These are phyloP conservation scores for Congeria kusceri DNA, from an alignment of 2,888 invertebrate genomes.

Conservation along the genomic window DNA sequence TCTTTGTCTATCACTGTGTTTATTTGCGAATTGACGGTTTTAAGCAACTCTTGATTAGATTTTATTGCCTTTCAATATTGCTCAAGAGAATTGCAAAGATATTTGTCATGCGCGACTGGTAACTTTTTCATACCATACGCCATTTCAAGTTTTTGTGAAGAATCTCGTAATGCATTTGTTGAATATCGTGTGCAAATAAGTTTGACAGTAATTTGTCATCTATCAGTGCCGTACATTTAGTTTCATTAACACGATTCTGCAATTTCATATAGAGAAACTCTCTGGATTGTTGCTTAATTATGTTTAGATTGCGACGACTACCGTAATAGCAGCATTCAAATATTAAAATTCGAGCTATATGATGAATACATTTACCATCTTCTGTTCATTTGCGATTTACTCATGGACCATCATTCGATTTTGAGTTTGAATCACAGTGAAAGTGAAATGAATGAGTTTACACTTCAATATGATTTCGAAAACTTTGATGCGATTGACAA, in stretches of 20 bases:
- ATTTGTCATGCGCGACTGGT: constrained; percentile 16
- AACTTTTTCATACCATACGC: constrained; percentile 20
- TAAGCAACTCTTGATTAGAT: constrained; percentile 12
- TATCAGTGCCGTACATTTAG: constrained; percentile 27
- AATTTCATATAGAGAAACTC: constrained; percentile 18
- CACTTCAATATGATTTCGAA: too few relatives aligned
- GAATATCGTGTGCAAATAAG: constrained; percentile 23
- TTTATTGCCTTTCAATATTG: constrained; percentile 16
- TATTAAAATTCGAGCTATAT: too few relatives aligned
- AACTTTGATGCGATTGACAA: too few relatives aligned
- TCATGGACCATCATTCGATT: too few relatives aligned
- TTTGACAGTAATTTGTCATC: constrained; percentile 14
- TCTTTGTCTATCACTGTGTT: constrained; percentile 13
- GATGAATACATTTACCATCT: too few relatives aligned
- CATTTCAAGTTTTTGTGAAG: constrained; percentile 21
- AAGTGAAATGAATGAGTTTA: too few relatives aligned
- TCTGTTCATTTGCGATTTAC: too few relatives aligned
- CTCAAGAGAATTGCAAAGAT: not conserved
- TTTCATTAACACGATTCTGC: constrained; percentile 22
- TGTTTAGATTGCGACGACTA: not conserved
- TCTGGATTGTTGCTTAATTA: constrained; percentile 9
- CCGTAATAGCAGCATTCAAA: too few relatives aligned
- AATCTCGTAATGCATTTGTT: constrained; percentile 23
- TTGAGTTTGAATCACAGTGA: too few relatives aligned
- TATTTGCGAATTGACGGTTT: constrained; percentile 14